These are phyloP conservation scores for Ornithoptera priamus DNA, from an alignment of 2,888 invertebrate genomes.

Conservation along the genomic window DNA sequence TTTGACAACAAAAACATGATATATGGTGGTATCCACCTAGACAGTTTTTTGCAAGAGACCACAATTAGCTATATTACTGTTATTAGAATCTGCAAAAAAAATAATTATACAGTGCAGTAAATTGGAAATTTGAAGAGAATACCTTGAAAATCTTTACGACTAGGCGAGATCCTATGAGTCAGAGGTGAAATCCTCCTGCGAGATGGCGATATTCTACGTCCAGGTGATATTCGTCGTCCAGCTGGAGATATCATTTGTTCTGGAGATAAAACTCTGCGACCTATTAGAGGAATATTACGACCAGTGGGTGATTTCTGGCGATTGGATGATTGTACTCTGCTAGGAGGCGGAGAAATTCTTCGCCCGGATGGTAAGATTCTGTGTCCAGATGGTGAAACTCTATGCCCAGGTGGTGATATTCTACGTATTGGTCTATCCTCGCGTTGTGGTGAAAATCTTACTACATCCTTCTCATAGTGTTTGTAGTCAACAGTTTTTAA, in stretches of 20 bases:
- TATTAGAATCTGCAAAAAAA: background rate
- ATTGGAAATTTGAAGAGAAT: constrained; percentile 29
- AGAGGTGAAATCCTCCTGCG: background rate
- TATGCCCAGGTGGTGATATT: constrained; percentile 34
- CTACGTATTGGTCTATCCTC: constrained; percentile 8
- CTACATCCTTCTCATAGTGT: constrained; percentile 16
- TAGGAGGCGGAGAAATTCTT: constrained; percentile 31
- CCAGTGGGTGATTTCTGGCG: constrained; percentile 33
- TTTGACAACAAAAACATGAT: too few relatives aligned
- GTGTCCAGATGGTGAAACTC: constrained; percentile 33
- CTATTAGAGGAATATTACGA: constrained; percentile 23
- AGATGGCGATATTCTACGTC: constrained; percentile 35
- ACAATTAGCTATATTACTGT: background rate
- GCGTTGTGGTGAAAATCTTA: constrained; percentile 19
- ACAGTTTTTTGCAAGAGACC: too few relatives aligned
- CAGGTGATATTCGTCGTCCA: constrained; percentile 36
- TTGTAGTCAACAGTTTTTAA: background rate
- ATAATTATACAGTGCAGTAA: background rate
- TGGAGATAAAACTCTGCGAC: constrained; percentile 4
- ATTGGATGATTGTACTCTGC: constrained; percentile 33
- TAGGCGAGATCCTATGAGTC: constrained; percentile 35
- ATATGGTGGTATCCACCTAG: too few relatives aligned
- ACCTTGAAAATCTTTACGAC: constrained; percentile 33
- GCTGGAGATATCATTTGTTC: constrained; percentile 34
- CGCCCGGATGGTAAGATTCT: constrained; percentile 32